Percentiles rank a stretch among this genome's conserved stretches.
phyloP scores from a whole-genome alignment of 2,113 vertebrate genomes.

The Nicator chloris region DNA sequence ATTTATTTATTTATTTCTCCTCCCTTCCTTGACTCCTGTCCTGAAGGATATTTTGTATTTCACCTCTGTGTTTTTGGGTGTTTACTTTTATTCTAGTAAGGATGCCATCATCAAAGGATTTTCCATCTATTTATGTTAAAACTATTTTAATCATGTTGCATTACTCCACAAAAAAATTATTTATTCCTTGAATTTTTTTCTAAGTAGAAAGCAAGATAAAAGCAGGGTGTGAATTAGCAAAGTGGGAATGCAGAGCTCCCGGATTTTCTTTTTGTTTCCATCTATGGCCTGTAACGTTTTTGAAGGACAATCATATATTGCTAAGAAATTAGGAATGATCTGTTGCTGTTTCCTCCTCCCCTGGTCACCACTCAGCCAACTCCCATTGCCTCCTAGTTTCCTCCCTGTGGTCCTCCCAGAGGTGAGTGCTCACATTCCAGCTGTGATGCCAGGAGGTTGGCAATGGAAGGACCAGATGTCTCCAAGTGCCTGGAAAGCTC shows the following conservation, averaged over 20 bases:
- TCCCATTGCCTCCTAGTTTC: not conserved
- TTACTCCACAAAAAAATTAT: not conserved
- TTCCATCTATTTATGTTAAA: not conserved
- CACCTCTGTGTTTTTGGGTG: not conserved
- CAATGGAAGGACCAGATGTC: not conserved
- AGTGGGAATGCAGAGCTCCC: not conserved
- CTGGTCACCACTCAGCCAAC: not conserved
- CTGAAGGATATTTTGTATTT: not conserved
- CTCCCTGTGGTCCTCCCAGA: not conserved
- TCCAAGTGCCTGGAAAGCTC: not conserved
- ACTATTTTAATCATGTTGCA: fast-evolving
- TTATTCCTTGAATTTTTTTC: not conserved
- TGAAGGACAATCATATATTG: not conserved
- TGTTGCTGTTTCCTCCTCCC: not conserved
- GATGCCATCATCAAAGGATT: not conserved
- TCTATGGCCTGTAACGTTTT: not conserved
- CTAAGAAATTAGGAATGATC: not conserved
- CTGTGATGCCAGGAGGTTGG: not conserved
- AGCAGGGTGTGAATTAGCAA: not conserved
- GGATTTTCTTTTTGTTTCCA: not conserved
- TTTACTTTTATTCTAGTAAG: not conserved
- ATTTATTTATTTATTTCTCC: not conserved
- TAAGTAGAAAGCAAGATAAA: not conserved
- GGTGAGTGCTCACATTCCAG: not conserved
- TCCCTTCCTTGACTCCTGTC: not conserved